phyloP scores from a whole-genome alignment of 2,888 invertebrate species.

The Polia nebulosa region DNA sequence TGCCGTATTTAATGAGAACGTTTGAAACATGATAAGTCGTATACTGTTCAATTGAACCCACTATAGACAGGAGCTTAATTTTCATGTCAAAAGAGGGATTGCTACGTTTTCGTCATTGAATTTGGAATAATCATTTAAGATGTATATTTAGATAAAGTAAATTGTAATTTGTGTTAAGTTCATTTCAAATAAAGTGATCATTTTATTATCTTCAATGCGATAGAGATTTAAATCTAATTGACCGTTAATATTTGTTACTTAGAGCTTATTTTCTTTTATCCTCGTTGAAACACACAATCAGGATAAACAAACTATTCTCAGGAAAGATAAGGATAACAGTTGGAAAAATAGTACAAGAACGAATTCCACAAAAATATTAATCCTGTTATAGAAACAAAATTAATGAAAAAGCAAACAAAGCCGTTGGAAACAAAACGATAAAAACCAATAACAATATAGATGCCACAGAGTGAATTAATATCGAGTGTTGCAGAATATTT shows the following conservation, averaged over 20 bases:
- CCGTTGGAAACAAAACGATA: slow-evolving; percentile 39
- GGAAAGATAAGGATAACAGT: slow-evolving; percentile 5
- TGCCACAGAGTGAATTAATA: slow-evolving; percentile 58
- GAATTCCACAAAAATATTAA: slow-evolving; percentile 23
- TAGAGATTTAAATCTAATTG: slow-evolving; percentile 32
- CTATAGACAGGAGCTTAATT: slow-evolving; percentile 58
- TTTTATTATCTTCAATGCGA: slow-evolving; percentile 41
- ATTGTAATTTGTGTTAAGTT: slow-evolving; percentile 55
- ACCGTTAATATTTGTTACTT: slow-evolving; percentile 25
- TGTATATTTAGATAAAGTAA: slow-evolving; percentile 51
- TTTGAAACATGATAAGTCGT: slow-evolving; percentile 59
- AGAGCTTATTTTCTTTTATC: background rate
- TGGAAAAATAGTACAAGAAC: slow-evolving; percentile 3
- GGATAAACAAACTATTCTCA: slow-evolving; percentile 1
- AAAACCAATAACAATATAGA: slow-evolving; percentile 60
- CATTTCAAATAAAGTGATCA: slow-evolving; percentile 51
- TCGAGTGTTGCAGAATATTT: slow-evolving; percentile 61
- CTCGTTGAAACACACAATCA: background rate
- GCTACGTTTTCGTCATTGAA: slow-evolving; percentile 60
- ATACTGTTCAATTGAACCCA: slow-evolving; percentile 60
- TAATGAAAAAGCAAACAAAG: slow-evolving; percentile 46
- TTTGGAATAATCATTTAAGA: slow-evolving; percentile 58
- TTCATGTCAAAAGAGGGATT: slow-evolving; percentile 66
- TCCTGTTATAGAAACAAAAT: slow-evolving; percentile 37
- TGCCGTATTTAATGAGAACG: slow-evolving; percentile 48